Evolutionary conservation across 1,140 invertebrate genomes (phyloP).

Genomic region (Orchesella cincta): DNA sequence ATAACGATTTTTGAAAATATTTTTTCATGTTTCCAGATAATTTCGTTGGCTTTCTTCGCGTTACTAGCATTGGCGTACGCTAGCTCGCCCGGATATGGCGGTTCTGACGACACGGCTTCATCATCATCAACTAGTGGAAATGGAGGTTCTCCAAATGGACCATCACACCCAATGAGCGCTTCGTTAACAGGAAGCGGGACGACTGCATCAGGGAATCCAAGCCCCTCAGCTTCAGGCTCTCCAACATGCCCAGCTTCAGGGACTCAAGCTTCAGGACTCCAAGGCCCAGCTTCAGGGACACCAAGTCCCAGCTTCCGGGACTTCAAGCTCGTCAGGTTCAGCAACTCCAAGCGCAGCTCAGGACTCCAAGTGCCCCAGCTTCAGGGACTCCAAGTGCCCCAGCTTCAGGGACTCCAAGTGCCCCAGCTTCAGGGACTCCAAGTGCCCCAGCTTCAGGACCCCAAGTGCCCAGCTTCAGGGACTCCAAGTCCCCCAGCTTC

Average conservation of each 20-base stretch:
- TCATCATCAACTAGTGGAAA: no score
- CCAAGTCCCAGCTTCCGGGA: not conserved
- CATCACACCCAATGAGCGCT: no score
- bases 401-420: no score
- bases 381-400: not conserved
- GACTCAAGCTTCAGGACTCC: not conserved
- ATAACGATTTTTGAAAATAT: not conserved
- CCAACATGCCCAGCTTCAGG: not conserved
- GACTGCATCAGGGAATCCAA: no score
- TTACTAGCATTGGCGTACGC: not conserved
- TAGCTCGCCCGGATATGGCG: not conserved
- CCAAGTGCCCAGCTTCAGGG: not conserved
- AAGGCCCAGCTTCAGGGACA: not conserved
- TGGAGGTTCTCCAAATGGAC: no score
- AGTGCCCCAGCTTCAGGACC: not conserved
- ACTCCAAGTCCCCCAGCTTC: not conserved
- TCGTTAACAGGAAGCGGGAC: no score
- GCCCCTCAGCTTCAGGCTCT: not conserved
- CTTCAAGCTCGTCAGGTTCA: not conserved
- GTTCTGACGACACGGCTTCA: not conserved
- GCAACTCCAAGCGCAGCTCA: not conserved
- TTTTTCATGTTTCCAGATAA: not conserved
- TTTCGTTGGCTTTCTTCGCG: slow-evolving; percentile 4
- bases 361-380: no score
- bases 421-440: no score